phyloP scores from a whole-genome alignment of 2,113 vertebrate genomes.

The Salvator merianae region DNA sequence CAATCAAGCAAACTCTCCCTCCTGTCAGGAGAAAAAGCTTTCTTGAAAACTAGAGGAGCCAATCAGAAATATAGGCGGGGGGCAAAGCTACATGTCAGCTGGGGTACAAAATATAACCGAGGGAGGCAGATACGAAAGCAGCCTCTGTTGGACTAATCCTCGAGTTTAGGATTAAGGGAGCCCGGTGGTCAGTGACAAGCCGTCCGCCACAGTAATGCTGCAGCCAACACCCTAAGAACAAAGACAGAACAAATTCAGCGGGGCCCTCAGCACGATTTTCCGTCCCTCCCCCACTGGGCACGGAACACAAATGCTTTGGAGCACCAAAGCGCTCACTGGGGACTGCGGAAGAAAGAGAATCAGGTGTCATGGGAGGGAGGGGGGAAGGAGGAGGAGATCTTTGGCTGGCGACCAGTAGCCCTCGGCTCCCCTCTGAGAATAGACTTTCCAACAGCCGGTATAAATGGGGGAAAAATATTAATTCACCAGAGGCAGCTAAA shows the following conservation, averaged over 20 bases:
- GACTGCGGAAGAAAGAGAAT: not conserved
- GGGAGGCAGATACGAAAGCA: not conserved
- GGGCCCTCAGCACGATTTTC: not conserved
- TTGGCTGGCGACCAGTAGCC: not conserved
- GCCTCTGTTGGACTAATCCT: conserved; percentile 53
- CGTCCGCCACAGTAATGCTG: conserved; percentile 27
- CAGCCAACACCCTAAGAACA: conserved; percentile 45
- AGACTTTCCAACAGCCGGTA: not conserved
- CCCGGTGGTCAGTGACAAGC: conserved; percentile 56
- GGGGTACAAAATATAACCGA: not conserved
- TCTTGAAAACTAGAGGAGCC: conserved; percentile 20
- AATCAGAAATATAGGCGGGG: conserved; percentile 14
- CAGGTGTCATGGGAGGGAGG: not conserved
- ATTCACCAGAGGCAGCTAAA: not conserved
- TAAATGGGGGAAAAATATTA: not conserved
- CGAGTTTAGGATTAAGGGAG: conserved; percentile 54
- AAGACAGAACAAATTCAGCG: conserved; percentile 31
- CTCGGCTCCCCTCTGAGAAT: conserved; percentile 1
- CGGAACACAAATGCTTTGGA: not conserved
- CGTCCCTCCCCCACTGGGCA: not conserved
- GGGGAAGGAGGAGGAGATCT: conserved; percentile 4
- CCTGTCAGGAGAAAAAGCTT: conserved; percentile 6
- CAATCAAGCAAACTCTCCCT: conserved; percentile 22
- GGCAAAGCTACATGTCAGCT: conserved; percentile 18
- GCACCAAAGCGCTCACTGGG: not conserved